Conservation (phyloP, 1,140 invertebrate genomes). For the Prorops nasuta region DNA sequence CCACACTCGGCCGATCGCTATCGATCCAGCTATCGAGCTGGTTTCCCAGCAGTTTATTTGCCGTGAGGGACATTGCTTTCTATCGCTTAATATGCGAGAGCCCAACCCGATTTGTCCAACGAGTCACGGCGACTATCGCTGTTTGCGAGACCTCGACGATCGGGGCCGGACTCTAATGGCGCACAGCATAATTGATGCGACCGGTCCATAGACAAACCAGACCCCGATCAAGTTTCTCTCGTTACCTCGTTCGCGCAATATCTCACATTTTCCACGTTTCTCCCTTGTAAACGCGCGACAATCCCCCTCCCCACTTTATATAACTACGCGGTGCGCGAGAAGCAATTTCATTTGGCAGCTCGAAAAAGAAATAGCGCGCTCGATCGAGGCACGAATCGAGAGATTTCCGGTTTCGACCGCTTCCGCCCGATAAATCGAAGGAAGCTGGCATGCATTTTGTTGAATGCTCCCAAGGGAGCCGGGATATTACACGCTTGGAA, state of each 20-base stretch:
- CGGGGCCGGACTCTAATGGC: slow-evolving; percentile 12
- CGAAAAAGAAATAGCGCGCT: too few relatives aligned
- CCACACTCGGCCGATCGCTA: slow-evolving; percentile 15
- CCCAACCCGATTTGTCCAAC: slow-evolving; percentile 15
- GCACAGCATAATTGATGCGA: slow-evolving; percentile 25
- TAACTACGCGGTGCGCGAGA: too few relatives aligned
- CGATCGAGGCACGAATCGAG: slow-evolving; percentile 5
- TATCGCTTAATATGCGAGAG: slow-evolving; percentile 34
- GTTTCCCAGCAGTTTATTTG: slow-evolving; percentile 2
- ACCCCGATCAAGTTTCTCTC: too few relatives aligned
- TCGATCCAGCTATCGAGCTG: slow-evolving; percentile 2
- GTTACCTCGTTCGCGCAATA: too few relatives aligned
- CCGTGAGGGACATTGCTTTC: slow-evolving; percentile 21
- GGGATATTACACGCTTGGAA: slow-evolving; percentile 5
- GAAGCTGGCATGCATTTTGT: too few relatives aligned
- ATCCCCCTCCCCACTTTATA: too few relatives aligned
- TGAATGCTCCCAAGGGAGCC: slow-evolving; percentile 18
- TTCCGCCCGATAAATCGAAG: neutral
- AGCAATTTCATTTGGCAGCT: too few relatives aligned
- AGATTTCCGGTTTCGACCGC: neutral
- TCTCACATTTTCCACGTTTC: slow-evolving; percentile 5
- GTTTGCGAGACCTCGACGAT: slow-evolving; percentile 14
- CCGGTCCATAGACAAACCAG: slow-evolving; percentile 1
- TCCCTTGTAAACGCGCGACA: neutral
- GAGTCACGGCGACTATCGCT: slow-evolving; percentile 2